Evolutionary conservation across 2,113 vertebrate genomes (phyloP), one percentile per base, ranked within the genome.

Genomic region (Dipodomys stephensi): DNA sequence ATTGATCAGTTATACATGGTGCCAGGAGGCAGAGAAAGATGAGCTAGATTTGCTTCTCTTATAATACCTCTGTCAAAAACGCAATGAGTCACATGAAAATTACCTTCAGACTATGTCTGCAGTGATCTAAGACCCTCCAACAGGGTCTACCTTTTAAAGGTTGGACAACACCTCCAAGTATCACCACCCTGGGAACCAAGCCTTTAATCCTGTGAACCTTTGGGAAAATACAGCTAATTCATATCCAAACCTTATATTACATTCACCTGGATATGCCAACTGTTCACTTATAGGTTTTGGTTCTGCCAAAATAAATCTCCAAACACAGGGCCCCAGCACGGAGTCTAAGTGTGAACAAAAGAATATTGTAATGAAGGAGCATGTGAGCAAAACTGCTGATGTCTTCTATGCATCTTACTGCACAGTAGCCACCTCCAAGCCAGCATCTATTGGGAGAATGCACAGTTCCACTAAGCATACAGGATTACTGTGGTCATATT

Each of bases 351-450:
- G 1, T 25, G 19, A 28, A 46, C 23, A 22, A 76, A 92, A 7
- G 10, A 64, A 44, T 19, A 25, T 35, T 28, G 0, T 22, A 82
- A 19, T 72, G 25, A 68, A 57, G 2, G 39, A 25, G 0, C 4
- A 0, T 10, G 10, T 27, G 12, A 62, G 25, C 44, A 44, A 67
- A 60, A n/a, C 18, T 25, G 74, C 1, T 7, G 8, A 20, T 15
- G 25, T 20, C 15, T 64, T 83, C 35, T 10, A 30, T 49, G 16
- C 22, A 25, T 57, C 65, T 35, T 20, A 30, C 0, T 30, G 46
- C 15, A 20, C 3, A 32, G 7, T 0, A 7, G 4, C 46, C 35
- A 30, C 30, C 60, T 1, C 1, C 13, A 67, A 35, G 35, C 23
- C 77, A 9, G 19, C n/a, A 32, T 18, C 35, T 44, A 7, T 4